Evolutionary conservation across 1,140 invertebrate genomes (phyloP), one percentile per base, ranked within the genome.

Genomic region (Drosophila pachea): DNA sequence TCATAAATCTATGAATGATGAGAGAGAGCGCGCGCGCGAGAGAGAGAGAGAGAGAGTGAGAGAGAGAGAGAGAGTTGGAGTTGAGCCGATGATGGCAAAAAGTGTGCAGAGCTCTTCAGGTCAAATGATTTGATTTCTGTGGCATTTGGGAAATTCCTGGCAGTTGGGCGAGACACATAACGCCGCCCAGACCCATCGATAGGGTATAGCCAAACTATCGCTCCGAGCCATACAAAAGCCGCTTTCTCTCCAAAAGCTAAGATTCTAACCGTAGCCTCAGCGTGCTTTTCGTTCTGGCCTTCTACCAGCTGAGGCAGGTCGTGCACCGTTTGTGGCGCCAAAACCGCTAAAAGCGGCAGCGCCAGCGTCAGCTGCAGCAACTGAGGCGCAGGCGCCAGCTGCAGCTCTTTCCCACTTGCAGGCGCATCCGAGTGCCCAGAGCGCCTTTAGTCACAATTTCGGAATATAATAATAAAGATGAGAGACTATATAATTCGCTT

Each of bases 251-350:
- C 38, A 40, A n/a, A 40, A 9, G 4, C 16, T 7, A n/a, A 64
- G 4, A 16, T 48, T n/a, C 32, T 35, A 32, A 29, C 22, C 22
- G 22, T 22, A 64, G 33, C 62, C 32, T 48, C 62, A 49, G n/a
- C n/a, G 55, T 55, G 61, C 33, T 49, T 32, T 7, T 38, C 33
- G 22, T n/a, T 48, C 11, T 55, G 22, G 16, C 16, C 8, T n/a
- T n/a, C n/a, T n/a, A n/a, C 22, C 22, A 22, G 22, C 22, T 22
- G 22, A 22, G 22, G 22, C 22, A 22, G 22, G 22, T 22, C 22
- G 22, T 22, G 3, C 1, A 3, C 22, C 22, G 22, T 22, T 22
- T 22, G 11, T n/a, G 29, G n/a, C 63, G 42, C 14, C 63, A 66
- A 7, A 22, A 8, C 5, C 54, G 11, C 29, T 45, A 16, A 1